Base-by-base conservation (phyloP, 64 coral and sea anemone species). In the Montipora capricornis region DNA sequence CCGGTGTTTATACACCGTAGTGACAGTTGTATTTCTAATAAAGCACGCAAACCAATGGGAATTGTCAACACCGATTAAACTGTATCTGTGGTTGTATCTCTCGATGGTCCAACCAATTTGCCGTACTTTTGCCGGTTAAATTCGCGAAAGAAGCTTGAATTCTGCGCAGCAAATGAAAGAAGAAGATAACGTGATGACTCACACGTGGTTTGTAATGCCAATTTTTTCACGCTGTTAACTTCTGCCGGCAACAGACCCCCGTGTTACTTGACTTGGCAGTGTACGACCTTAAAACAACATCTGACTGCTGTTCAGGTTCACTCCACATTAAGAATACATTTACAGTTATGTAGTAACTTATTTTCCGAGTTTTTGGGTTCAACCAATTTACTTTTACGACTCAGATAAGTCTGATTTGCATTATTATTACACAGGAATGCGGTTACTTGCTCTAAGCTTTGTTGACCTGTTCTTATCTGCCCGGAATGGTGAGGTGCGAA, bases 1-100 rank as follows among this genome's bases (percentile, higher is more conserved):
- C 76, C 83, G 68, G 58, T 98, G 96, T 98, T 98, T 98, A 98
- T 98, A 98, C 84, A 95, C 78, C 83, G 91, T 74, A 90, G 69
- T 98, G 96, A 98, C 96, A 98, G 96, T 85, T 92, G 93, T 68
- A 73, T 61, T 26, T 60, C 74, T 84, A 74, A 90, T 86, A 93
- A 92, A 91, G 89, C 96, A 98, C 96, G 96, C 93, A 98, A 98
- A 87, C 89, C 82, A 88, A 93, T 93, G 85, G 84, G 83, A 47
- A 88, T 93, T 93, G 92, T 93, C 87, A 88, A 73, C 75, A 88
- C 74, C 83, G 87, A 88, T 93, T 93, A 93, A 44, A 86, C 44
- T 86, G 49, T 86, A 86, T 86, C 82, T 86, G 22, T 46, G 66
- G 64, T 84, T 50, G 19, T 73, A 86, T 86, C 66, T 62, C 81